phyloP scores from a whole-genome alignment of 1,140 invertebrate species.

The Drosophila burlai region DNA sequence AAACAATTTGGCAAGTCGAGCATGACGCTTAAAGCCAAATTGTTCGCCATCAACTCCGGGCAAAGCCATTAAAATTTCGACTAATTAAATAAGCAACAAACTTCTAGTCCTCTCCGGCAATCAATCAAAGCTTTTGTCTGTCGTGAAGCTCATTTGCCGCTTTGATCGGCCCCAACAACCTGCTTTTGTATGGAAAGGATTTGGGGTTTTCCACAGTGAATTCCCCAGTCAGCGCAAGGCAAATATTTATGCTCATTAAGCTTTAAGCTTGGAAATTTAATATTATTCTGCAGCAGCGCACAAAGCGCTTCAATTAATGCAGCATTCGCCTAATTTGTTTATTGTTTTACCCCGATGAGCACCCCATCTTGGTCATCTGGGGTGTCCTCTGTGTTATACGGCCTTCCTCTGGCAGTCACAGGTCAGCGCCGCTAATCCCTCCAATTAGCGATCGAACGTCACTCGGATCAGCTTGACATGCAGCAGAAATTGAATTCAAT shows the following conservation, averaged over 20 bases:
- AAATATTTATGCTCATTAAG: constrained; percentile 35
- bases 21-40: constrained; percentile 41
- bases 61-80: constrained; percentile 46
- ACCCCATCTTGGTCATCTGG: constrained; percentile 12
- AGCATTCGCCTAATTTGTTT: constrained; percentile 43
- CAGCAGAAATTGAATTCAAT: constrained; percentile 76
- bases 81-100: constrained; percentile 49
- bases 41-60: constrained; percentile 18
- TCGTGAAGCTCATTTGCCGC: constrained; percentile 34
- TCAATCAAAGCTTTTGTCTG: constrained; percentile 36
- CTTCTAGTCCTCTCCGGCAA: constrained; percentile 43
- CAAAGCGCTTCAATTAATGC: constrained; percentile 30
- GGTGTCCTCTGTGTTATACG: not conserved
- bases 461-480: constrained; percentile 58
- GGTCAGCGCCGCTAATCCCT: constrained; percentile 59
- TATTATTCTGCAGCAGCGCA: constrained; percentile 7
- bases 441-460: constrained; percentile 71
- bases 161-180: constrained; percentile 5
- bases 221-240: not conserved
- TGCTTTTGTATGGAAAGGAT: constrained; percentile 8
- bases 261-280: constrained; percentile 29
- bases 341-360: constrained; percentile 18
- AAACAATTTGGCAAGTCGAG: constrained; percentile 37
- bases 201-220: constrained; percentile 2
- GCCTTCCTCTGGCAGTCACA: constrained; percentile 6